Conservation (phyloP, 2,113 vertebrate species). For the Bubo blakistoni region DNA sequence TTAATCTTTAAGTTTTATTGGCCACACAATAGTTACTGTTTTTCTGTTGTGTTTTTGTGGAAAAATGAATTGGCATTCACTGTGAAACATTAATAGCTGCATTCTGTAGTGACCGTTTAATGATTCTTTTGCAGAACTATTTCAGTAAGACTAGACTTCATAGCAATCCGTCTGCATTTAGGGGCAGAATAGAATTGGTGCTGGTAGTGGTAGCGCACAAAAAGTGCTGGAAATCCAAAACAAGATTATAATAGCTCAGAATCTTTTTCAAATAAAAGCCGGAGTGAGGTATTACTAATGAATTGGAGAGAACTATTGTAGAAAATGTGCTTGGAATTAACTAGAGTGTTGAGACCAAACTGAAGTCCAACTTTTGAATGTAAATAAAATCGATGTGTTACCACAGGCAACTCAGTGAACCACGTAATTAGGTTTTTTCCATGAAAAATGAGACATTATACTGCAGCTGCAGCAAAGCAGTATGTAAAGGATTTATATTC, state of each 20-base stretch:
- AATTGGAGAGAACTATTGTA: constrained; percentile 29
- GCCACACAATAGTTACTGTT: not conserved
- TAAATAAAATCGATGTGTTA: constrained; percentile 75
- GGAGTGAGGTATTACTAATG: not conserved
- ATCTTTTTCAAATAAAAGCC: not conserved
- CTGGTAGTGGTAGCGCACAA: not conserved
- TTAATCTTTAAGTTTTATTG: not conserved
- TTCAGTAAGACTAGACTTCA: not conserved
- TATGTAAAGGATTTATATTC: constrained; percentile 59
- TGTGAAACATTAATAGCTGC: not conserved
- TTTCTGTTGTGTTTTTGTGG: not conserved
- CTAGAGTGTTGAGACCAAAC: constrained; percentile 27
- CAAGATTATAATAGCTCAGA: not conserved
- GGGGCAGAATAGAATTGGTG: not conserved
- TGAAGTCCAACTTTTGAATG: constrained; percentile 68
- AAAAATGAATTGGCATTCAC: not conserved
- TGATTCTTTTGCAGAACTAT: not conserved
- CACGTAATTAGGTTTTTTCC: constrained; percentile 69
- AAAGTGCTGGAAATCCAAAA: not conserved
- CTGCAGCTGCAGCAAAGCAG: constrained; percentile 52
- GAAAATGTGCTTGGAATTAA: constrained; percentile 49
- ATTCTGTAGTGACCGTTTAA: not conserved
- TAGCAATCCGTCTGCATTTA: not conserved
- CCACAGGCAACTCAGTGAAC: constrained; percentile 70
- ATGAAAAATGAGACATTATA: constrained; percentile 67